phyloP scores from a whole-genome alignment of 2,888 invertebrate genomes.

The Lochmaea capreae region DNA sequence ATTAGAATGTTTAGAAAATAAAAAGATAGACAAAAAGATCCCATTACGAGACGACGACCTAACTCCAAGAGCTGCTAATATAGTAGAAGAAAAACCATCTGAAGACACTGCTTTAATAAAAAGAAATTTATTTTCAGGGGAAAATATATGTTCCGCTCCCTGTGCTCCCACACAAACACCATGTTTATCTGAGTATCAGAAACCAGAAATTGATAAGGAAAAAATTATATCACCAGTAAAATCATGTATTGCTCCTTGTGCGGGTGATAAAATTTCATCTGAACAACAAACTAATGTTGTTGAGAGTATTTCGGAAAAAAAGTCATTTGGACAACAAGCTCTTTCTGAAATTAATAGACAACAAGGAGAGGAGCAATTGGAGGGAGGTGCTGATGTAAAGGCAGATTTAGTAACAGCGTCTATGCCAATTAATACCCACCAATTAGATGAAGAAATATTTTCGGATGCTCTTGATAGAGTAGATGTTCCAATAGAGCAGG shows the following conservation, averaged over 20 bases:
- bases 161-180: neutral
- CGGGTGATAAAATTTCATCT: neutral
- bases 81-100: neutral
- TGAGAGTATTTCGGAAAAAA: neutral
- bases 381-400: neutral
- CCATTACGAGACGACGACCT: neutral
- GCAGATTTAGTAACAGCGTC: neutral
- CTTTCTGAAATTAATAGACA: neutral
- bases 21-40: neutral
- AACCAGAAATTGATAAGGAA: neutral
- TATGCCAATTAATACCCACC: neutral
- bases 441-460: constrained; percentile 11
- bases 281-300: neutral
- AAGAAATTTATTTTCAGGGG: constrained; percentile 4
- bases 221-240: neutral
- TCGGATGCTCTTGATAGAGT: neutral
- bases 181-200: neutral
- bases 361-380: neutral
- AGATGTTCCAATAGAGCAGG: neutral
- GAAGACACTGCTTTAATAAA: neutral
- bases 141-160: neutral
- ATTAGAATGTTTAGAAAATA: neutral
- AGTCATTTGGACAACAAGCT: neutral
- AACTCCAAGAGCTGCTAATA: neutral
- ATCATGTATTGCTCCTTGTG: neutral